Evolutionary conservation across 2,888 invertebrate species (phyloP).

Genomic region (Cryptophagus acutangulus): DNA sequence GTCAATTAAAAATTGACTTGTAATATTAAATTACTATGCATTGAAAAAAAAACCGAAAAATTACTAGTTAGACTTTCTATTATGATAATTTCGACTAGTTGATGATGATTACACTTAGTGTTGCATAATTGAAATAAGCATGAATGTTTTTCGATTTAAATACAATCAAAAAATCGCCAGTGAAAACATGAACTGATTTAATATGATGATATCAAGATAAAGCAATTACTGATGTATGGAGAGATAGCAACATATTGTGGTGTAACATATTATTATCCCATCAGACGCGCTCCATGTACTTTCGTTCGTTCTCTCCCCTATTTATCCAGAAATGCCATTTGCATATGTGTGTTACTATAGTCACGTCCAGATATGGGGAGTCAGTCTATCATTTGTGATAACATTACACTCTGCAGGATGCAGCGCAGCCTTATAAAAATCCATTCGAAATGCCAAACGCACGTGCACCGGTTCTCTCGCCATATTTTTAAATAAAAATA

Average conservation of each 20-base stretch:
- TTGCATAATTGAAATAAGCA: no score
- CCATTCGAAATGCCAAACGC: constrained; percentile 19
- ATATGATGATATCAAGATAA: constrained; percentile 39
- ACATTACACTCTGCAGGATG: constrained; percentile 11
- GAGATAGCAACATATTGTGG: constrained; percentile 33
- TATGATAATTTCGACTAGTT: no score
- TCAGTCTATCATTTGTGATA: not conserved
- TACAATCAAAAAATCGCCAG: no score
- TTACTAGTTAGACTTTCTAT: no score
- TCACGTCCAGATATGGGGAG: not conserved
- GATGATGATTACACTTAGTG: no score
- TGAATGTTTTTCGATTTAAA: no score
- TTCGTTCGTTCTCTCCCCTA: constrained; percentile 31
- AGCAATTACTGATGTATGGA: constrained; percentile 39
- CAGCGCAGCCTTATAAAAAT: constrained; percentile 3
- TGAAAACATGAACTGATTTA: no score
- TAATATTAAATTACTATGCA: no score
- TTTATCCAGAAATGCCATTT: constrained; percentile 36
- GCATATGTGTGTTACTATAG: constrained; percentile 29
- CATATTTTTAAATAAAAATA: no score
- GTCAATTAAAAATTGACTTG: no score
- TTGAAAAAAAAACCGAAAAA: no score
- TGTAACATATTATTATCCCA: constrained; percentile 43
- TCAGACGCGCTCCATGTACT: constrained; percentile 37
- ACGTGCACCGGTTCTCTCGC: constrained; percentile 16